Evolutionary conservation across 2,888 invertebrate species (phyloP), one percentile per base, ranked within the genome.

Genomic region (Phania funesta): DNA sequence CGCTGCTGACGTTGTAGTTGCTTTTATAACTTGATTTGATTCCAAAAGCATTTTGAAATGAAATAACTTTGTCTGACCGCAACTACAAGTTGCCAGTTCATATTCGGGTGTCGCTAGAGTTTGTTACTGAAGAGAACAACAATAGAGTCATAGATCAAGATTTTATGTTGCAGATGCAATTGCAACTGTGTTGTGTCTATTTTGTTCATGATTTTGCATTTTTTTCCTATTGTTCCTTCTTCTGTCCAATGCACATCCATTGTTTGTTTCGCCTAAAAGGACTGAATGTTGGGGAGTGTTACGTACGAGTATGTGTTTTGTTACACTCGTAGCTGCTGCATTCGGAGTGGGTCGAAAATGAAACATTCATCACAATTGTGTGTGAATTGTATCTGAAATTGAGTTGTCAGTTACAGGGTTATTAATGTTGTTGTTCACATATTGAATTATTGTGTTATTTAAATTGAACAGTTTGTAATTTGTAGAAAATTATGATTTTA

Each of bases 321-420:
- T 9, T 35, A n/a, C n/a, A n/a, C n/a, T n/a, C n/a, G 24, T 29
- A 24, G 24, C 5, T 11, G n/a, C 35, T 11, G 18, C 8, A 16
- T 9, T 8, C 11, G 9, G 54, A 65, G 52, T 71, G 80, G 52
- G 65, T 46, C 41, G 3, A 44, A 38, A 50, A 68, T 16, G n/a
- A 78, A 65, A 64, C 64, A 82, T 82, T 60, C 70, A 75, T 82
- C 77, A 82, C 60, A 74, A 50, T 74, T 58, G 68, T 64, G 16
- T 54, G 56, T 82, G 78, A 82, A 78, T 82, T 74, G 68, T 82
- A 82, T 82, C 78, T 82, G 48, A 82, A 82, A 82, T 82, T 82
- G 74, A 82, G 74, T 75, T 82, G 82, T 82, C 82, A 75, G 65
- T 58, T 74, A 38, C 82, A 78, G 65, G 46, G 32, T 68, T 64